These are phyloP conservation scores for Nebria ingens DNA, from an alignment of 1,140 invertebrate species.

Conservation along the genomic window DNA sequence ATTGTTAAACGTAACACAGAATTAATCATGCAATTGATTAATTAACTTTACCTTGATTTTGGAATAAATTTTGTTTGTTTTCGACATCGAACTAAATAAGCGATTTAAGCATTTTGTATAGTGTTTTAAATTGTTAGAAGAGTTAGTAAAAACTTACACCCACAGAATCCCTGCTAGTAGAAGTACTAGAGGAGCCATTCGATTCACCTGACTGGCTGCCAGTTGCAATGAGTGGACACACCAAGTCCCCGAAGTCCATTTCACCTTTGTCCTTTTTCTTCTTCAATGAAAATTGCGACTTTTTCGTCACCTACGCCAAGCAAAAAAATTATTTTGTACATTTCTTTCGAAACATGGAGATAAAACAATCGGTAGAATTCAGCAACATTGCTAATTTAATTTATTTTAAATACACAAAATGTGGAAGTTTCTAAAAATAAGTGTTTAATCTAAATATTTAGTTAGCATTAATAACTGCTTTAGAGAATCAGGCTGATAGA, in stretches of 20 bases:
- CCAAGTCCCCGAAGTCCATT: constrained; percentile 69
- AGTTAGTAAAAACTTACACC: constrained; percentile 38
- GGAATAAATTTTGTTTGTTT: too few species aligned
- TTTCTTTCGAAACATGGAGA: background rate
- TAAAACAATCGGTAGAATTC: background rate
- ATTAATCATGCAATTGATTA: too few species aligned
- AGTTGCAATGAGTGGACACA: constrained; percentile 67
- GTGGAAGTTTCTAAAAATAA: too few species aligned
- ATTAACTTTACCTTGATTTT: too few species aligned
- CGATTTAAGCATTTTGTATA: too few species aligned
- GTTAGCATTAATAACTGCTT: too few species aligned
- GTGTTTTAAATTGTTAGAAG: constrained; percentile 37
- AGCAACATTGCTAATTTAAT: background rate
- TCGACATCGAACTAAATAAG: too few species aligned
- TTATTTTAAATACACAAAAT: background rate
- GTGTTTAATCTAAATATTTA: too few species aligned
- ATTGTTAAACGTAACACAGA: too few species aligned
- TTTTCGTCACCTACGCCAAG: constrained; percentile 60
- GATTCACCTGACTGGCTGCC: constrained; percentile 49
- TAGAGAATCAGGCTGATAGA: too few species aligned
- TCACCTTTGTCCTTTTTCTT: constrained; percentile 77
- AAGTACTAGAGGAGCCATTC: constrained; percentile 29
- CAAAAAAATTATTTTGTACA: constrained; percentile 1
- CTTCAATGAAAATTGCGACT: constrained; percentile 81
- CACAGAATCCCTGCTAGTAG: constrained; percentile 33